Evolutionary conservation across 2,888 invertebrate species (phyloP).

Genomic region (Dendrolimus houi): DNA sequence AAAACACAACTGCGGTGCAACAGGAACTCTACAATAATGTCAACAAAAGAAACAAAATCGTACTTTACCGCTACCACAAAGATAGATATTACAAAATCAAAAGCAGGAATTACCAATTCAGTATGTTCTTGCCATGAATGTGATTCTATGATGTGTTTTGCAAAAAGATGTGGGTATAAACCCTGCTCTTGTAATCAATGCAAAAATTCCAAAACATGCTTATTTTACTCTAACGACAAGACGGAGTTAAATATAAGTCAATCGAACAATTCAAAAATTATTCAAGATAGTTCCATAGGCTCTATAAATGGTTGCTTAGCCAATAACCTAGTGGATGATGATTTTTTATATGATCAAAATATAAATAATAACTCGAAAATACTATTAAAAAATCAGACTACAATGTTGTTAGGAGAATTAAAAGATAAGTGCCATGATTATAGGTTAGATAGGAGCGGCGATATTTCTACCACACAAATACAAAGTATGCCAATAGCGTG

Average conservation of each 20-base stretch:
- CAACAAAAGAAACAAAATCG: slow-evolving; percentile 1
- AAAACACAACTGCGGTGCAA: slow-evolving; percentile 17
- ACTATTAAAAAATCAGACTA: too few relatives aligned
- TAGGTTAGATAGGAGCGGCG: background rate
- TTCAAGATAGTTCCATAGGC: background rate
- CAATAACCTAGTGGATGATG: background rate
- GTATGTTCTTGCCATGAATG: slow-evolving; percentile 39
- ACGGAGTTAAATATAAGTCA: background rate
- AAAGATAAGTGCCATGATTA: background rate
- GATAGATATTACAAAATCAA: background rate
- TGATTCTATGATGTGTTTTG: slow-evolving; percentile 27
- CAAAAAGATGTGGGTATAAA: slow-evolving; percentile 16
- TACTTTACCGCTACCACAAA: background rate
- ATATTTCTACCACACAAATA: slow-evolving; percentile 2
- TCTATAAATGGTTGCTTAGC: background rate
- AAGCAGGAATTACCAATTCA: slow-evolving; percentile 8
- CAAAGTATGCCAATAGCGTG: background rate
- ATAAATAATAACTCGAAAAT: background rate
- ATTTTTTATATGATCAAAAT: background rate
- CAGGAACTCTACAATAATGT: slow-evolving; percentile 5
- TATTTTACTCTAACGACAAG: slow-evolving; percentile 9
- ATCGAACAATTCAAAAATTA: background rate
- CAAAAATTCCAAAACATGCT: slow-evolving; percentile 16
- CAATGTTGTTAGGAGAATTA: background rate
- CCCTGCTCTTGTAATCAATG: slow-evolving; percentile 18